phyloP scores from a whole-genome alignment of 2,797 vertebrate genomes.

The Premnoplex brunnescens region DNA sequence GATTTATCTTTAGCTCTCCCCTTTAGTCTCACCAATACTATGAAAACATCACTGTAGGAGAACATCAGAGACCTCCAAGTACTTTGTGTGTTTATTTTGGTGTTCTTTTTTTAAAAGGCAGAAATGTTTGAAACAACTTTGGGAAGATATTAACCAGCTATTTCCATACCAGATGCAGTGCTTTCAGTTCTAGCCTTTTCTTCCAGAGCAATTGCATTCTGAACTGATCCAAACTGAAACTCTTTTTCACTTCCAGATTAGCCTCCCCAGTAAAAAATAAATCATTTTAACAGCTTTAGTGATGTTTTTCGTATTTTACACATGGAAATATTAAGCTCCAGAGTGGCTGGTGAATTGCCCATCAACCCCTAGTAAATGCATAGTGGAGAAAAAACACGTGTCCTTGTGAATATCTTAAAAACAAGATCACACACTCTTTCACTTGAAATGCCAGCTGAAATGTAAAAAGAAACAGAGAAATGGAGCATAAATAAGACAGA shows the following conservation, averaged over 20 bases:
- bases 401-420: not conserved
- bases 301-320: not conserved
- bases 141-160: not conserved
- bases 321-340: not conserved
- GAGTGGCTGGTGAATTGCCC: not conserved
- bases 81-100: not conserved
- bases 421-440: not conserved
- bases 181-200: not conserved
- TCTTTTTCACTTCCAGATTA: not conserved
- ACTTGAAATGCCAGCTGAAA: not conserved
- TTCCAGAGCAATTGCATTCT: not conserved
- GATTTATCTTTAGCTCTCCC: constrained; percentile 33
- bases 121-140: not conserved
- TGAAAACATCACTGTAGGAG: not conserved
- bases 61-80: not conserved
- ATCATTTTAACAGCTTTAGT: not conserved
- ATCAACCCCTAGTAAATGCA: not conserved
- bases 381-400: not conserved
- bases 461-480: constrained; percentile 24
- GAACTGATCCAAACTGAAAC: not conserved
- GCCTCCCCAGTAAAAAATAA: not conserved
- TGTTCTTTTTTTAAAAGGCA: not conserved
- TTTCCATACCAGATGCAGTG: not conserved
- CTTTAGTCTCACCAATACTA: not conserved
- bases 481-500: constrained; percentile 19